Evolutionary conservation across 2,113 vertebrate species (phyloP), one percentile per base, ranked within the genome.

Genomic region (Sakesphorus luctuosus): DNA sequence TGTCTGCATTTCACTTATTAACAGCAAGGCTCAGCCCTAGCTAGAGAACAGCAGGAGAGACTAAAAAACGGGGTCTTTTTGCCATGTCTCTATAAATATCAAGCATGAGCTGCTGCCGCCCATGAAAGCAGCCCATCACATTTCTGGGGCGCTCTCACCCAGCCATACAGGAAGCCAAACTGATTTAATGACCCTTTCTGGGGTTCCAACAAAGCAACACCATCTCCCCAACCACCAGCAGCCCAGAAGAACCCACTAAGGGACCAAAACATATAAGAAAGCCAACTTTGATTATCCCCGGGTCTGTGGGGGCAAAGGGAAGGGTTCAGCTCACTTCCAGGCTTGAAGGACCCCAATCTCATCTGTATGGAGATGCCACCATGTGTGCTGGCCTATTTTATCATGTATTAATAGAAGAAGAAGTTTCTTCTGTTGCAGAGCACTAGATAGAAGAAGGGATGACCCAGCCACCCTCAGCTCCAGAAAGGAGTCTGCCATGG

Each of bases 1-100:
- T 80, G 87, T 59, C 91, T 96, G 55, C 50, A 47, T 87, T 94
- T 90, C 87, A 76, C 71, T 95, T 90, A 93, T 83, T 96, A 96
- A 89, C 44, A 77, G 89, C 31, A 83, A 90, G 35, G 87, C 71
- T 94, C 93, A 94, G 74, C 69, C 73, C 56, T 92, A 95, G 61
- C 81, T 74, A 73, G 49, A 80, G 78, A 96, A 94, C 94, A 96
- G 95, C 93, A 83, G 95, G 93, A 96, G 43, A 79, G 18, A 19
- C 66, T 79, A 46, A 82, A 75, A 95, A 91, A 79, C 0, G 11
- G 89, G 43, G 85, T 74, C 67, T 93, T 84, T 91, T 95, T 91
- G 71, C 74, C 8, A 4, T 59, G 87, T 59, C 78, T 90, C 90
- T 94, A 47, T 87, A 95, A 94, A 91, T 95, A 96, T 25, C 46